phyloP scores from a whole-genome alignment of 1,140 invertebrate species.

The Leptinotarsa undecemlineata region DNA sequence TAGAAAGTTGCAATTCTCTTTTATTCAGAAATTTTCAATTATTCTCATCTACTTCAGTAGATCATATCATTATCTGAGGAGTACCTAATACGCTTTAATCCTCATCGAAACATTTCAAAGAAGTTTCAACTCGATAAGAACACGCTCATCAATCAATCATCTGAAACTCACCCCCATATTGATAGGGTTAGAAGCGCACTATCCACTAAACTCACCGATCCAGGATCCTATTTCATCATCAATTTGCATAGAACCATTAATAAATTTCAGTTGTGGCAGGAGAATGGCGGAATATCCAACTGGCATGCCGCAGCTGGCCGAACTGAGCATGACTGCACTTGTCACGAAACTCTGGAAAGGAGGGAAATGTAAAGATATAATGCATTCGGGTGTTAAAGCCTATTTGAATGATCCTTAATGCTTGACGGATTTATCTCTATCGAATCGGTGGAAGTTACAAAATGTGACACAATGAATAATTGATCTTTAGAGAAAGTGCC shows the following conservation, averaged over 20 bases:
- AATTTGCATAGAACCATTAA: constrained; percentile 62
- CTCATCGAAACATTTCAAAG: too few relatives aligned
- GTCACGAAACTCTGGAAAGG: constrained; percentile 65
- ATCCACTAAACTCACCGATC: constrained; percentile 64
- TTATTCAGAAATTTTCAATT: too few relatives aligned
- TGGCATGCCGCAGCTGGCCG: constrained; percentile 71
- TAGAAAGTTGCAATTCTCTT: too few relatives aligned
- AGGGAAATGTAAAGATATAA: constrained; percentile 2
- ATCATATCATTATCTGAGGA: too few relatives aligned
- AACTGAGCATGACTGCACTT: constrained; percentile 66
- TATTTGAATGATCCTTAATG: neutral
- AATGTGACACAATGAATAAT: too few relatives aligned
- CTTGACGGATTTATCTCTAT: neutral
- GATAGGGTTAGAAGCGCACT: neutral
- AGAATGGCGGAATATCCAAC: constrained; percentile 77
- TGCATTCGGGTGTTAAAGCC: neutral
- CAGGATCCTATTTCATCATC: constrained; percentile 68
- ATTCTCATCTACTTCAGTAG: too few relatives aligned
- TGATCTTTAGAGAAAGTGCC: too few relatives aligned
- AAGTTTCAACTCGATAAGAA: too few relatives aligned
- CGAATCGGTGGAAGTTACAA: neutral
- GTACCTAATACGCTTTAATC: too few relatives aligned
- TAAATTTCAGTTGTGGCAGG: constrained; percentile 65
- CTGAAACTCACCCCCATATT: neutral
- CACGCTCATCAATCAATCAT: neutral